These are phyloP conservation scores for Diploptera punctata DNA, from an alignment of 2,888 invertebrate genomes.

Conservation along the genomic window DNA sequence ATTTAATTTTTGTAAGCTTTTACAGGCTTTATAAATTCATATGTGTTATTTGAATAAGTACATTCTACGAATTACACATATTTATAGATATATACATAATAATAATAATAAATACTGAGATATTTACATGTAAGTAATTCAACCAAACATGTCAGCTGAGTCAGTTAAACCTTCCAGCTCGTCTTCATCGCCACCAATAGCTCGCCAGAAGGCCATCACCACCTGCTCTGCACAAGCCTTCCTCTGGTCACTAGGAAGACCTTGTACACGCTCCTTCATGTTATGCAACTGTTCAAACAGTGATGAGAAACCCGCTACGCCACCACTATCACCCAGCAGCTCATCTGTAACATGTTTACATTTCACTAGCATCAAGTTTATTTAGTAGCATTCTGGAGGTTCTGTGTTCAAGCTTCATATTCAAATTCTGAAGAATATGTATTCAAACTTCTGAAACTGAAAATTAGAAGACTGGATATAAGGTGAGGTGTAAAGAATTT, in stretches of 20 bases:
- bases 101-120: too few relatives aligned
- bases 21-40: too few relatives aligned
- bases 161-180: slow-evolving; percentile 61
- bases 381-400: too few relatives aligned
- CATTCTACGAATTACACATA: too few relatives aligned
- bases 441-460: too few relatives aligned
- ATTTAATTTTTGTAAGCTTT: too few relatives aligned
- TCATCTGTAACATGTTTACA: slow-evolving; percentile 43
- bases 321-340: slow-evolving; percentile 48
- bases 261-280: slow-evolving; percentile 71
- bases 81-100: neutral
- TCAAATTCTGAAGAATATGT: too few relatives aligned
- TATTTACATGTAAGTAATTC: neutral
- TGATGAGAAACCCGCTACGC: slow-evolving; percentile 52
- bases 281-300: slow-evolving; percentile 69
- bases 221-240: slow-evolving; percentile 75
- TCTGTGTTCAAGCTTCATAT: too few relatives aligned
- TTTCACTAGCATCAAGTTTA: too few relatives aligned
- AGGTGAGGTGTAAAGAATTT: too few relatives aligned
- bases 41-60: too few relatives aligned
- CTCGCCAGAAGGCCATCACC: slow-evolving; percentile 75
- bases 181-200: slow-evolving; percentile 75
- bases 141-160: slow-evolving; percentile 43
- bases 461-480: too few relatives aligned
- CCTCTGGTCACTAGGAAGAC: slow-evolving; percentile 67